A percentile compares a stretch with the other conserved stretches of the same genome.
phyloP scores from a whole-genome alignment of 2,797 vertebrate species.

The Enteromius fasciolatus region DNA sequence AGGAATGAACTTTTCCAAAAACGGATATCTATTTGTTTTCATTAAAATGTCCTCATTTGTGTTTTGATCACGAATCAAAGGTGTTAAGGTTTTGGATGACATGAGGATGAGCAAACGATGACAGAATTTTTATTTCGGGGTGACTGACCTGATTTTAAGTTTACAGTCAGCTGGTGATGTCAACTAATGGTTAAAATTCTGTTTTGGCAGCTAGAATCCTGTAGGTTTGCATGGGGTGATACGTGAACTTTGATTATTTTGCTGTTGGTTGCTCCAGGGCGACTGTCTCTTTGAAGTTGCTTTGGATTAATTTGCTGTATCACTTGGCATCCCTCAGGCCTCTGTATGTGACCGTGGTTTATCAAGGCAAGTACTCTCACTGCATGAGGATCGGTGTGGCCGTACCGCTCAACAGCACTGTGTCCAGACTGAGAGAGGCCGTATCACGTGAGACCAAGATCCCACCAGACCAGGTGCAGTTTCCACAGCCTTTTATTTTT shows the following conservation, averaged over 20 bases:
- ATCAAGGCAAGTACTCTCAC: conserved; percentile 96
- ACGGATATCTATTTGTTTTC: neutral
- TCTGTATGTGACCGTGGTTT: conserved; percentile 93
- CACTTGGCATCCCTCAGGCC: conserved; percentile 78
- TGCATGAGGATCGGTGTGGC: conserved; percentile 97
- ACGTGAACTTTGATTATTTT: too few relatives aligned
- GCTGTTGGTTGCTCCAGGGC: neutral
- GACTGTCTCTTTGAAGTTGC: neutral
- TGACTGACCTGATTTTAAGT: neutral
- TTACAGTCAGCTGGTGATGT: neutral
- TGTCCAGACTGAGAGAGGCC: conserved; percentile 91
- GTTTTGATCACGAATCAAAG: neutral
- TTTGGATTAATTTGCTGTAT: neutral
- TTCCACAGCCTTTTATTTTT: conserved; percentile 36
- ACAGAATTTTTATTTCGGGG: neutral
- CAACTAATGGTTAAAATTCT: neutral
- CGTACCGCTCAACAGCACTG: conserved; percentile 89
- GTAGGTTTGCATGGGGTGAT: neutral
- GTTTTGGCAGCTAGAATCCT: neutral
- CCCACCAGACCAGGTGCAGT: conserved; percentile 90
- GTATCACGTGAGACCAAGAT: conserved; percentile 96
- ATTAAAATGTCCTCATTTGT: neutral
- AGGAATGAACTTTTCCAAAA: neutral
- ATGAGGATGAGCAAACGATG: neutral
- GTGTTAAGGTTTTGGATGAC: neutral